Conservation (phyloP, 2,797 vertebrate genomes). For the Pseudopleuronectes americanus region DNA sequence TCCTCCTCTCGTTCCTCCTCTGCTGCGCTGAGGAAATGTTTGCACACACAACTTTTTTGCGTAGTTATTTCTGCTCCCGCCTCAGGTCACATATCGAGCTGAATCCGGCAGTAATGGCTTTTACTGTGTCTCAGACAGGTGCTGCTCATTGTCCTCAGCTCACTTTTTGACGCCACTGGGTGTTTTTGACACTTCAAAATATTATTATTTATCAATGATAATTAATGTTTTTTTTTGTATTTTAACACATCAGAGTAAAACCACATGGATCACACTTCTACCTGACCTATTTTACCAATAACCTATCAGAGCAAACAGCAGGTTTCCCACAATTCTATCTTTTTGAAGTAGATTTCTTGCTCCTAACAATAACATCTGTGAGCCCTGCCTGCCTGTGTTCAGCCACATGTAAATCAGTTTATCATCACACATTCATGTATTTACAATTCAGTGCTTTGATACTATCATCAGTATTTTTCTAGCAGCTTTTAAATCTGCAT, state of each 20-base stretch:
- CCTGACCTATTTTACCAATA: too few relatives aligned
- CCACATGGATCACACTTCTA: too few relatives aligned
- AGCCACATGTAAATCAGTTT: constrained; percentile 43
- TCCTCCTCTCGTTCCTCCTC: constrained; percentile 35
- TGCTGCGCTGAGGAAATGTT: constrained; percentile 46
- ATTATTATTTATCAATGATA: constrained; percentile 14
- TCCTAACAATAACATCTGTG: background rate
- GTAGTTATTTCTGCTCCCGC: constrained; percentile 63
- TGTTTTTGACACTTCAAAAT: constrained; percentile 13
- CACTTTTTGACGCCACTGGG: constrained; percentile 9
- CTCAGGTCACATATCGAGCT: constrained; percentile 68
- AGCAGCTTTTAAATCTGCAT: constrained; percentile 55
- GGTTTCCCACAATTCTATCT: background rate
- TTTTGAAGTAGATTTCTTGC: background rate
- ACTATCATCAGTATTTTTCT: constrained; percentile 48
- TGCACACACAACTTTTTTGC: constrained; percentile 54
- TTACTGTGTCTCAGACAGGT: constrained; percentile 34
- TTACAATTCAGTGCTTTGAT: constrained; percentile 37
- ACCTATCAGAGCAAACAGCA: background rate
- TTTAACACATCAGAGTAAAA: too few relatives aligned
- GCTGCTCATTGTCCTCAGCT: constrained; percentile 33
- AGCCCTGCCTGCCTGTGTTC: constrained; percentile 6
- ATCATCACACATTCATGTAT: constrained; percentile 41
- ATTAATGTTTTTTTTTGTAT: background rate
- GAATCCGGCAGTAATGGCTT: constrained; percentile 61